Base-by-base conservation (phyloP, 2,888 invertebrate species). In the Margaritifera margaritifera region DNA sequence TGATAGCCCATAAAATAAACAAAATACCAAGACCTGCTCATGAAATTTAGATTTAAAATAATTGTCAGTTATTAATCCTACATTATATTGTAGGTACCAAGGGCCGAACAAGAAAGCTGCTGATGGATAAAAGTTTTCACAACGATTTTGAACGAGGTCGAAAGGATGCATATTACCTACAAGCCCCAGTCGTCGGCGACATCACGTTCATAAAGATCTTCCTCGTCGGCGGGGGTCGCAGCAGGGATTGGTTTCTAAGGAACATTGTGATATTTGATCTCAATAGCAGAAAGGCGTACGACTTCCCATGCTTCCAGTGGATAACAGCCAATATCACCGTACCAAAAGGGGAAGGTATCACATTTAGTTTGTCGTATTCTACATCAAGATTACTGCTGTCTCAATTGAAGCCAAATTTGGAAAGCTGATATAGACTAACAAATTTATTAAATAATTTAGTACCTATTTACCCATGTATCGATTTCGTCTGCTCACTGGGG, bases 131-230 rank as follows among this genome's bases (percentile, higher is more conserved):
- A 62, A 31, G 70, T 6, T 70, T 77, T 50, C 72, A 74, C 51
- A 70, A 77, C 53, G 74, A 77, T 58, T 77, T 77, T 56, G 77
- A 77, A 50, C 58, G 77, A 25, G 77, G 77, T 6, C 72, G 74
- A 55, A 74, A 74, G 60, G 77, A 77, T 19, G 69, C 74, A 1
- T 77, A 74, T 62, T 77, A 77, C 51, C 64, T 77, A 52, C 69
- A 71, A 18, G 66, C 69, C 5, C 74, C 77, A 27, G 62, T 64
- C 6, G 71, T 77, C 68, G 77, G 77, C 54, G 77, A 77, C 31
- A 67, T 77, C 60, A 68, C 66, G 27, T 74, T 67, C 63, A 66
- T 77, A 42, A 70, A 77, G 60, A 64, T 77, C 66, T 69, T 69
- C 60, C 66, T 77, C 62, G 72, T 74, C 72, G 77, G 77, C 56